Conservation (phyloP, 2,797 vertebrate species). For the Tapirus indicus region DNA sequence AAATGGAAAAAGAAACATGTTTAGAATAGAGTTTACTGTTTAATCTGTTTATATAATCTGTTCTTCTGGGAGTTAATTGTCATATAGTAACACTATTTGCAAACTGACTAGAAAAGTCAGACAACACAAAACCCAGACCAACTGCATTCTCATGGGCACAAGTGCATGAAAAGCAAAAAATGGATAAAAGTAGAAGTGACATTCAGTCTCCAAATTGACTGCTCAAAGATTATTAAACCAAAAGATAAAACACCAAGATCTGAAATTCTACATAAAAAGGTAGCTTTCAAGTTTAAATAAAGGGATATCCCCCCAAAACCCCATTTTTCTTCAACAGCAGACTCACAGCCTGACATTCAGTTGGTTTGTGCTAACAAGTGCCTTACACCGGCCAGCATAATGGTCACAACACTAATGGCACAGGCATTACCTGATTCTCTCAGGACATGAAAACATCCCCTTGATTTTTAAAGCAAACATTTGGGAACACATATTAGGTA, state of each 20-base stretch:
- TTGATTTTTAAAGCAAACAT: not conserved
- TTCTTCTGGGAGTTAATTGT: conserved; percentile 10
- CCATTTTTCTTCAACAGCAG: not conserved
- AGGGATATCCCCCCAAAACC: not conserved
- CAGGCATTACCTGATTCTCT: not conserved
- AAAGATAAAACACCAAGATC: conserved; percentile 26
- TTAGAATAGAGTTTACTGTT: not conserved
- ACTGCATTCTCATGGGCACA: not conserved
- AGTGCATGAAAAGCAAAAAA: not conserved
- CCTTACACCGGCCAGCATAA: not conserved
- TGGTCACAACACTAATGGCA: not conserved
- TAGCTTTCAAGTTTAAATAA: not conserved
- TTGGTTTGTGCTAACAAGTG: not conserved
- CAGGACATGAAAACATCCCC: not conserved
- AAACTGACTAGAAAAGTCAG: conserved; percentile 37
- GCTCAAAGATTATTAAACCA: conserved; percentile 6
- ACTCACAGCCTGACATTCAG: not conserved
- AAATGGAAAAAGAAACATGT: not conserved
- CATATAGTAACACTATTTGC: not conserved
- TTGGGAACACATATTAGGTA: not conserved
- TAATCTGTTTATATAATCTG: not conserved
- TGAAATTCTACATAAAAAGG: not conserved
- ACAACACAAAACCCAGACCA: conserved; percentile 13
- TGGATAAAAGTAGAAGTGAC: not conserved
- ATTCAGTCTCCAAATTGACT: not conserved